Percentiles rank a stretch among this genome's conserved stretches.
Evolutionary conservation across 2,888 invertebrate species (phyloP).

Genomic region (Oscheius myriophilus): DNA sequence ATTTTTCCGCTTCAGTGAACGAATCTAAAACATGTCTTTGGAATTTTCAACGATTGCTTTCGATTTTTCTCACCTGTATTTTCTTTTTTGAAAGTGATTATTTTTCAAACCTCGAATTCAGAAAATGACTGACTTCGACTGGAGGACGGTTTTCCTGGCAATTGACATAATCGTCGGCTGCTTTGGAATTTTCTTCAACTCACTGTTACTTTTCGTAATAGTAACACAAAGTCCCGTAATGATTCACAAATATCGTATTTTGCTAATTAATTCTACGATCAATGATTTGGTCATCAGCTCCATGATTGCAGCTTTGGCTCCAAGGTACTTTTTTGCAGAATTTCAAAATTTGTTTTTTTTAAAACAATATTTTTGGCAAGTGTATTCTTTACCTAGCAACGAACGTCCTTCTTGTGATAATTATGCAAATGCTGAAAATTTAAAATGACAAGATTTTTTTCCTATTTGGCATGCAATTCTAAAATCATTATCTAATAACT

Average conservation of each 20-base stretch:
- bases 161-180: constrained; percentile 15
- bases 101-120: too few relatives aligned
- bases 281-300: constrained; percentile 11
- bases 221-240: constrained; percentile 6
- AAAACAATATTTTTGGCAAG: not conserved
- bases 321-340: not conserved
- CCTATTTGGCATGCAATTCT: too few relatives aligned
- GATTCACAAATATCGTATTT: constrained; percentile 11
- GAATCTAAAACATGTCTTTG: too few relatives aligned
- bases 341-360: not conserved
- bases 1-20: too few relatives aligned
- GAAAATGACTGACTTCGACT: not conserved
- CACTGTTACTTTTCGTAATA: constrained; percentile 15
- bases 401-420: too few relatives aligned
- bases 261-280: constrained; percentile 7
- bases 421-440: too few relatives aligned
- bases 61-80: too few relatives aligned
- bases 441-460: too few relatives aligned
- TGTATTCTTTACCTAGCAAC: too few relatives aligned
- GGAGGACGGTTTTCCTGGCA: constrained; percentile 3
- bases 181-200: constrained; percentile 8
- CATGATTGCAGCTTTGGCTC: constrained; percentile 7
- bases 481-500: too few relatives aligned
- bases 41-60: too few relatives aligned
- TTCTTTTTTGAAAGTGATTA: too few relatives aligned